A percentile compares a stretch with the other conserved stretches of the same genome.
Evolutionary conservation across 2,888 invertebrate species (phyloP).

Genomic region (Lithophane semibrunnea): DNA sequence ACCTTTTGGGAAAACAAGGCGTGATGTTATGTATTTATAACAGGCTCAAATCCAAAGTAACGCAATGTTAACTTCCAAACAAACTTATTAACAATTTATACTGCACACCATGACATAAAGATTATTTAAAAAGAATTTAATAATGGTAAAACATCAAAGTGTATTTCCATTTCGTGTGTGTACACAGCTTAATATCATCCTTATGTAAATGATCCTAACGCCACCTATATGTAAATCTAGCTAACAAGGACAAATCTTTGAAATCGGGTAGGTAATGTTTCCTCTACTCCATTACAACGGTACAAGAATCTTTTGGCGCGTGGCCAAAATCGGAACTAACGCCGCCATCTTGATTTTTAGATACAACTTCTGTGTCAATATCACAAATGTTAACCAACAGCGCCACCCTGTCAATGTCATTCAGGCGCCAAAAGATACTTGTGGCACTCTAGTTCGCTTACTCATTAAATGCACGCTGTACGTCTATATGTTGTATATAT

Average conservation of each 20-base stretch:
- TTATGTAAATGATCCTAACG: constrained; percentile 71
- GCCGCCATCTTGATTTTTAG: background rate
- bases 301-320: constrained; percentile 4
- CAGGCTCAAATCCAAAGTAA: background rate
- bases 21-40: background rate
- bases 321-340: background rate
- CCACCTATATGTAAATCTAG: constrained; percentile 75
- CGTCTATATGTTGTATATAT: constrained; percentile 54
- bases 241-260: constrained; percentile 81
- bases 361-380: background rate
- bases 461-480: constrained; percentile 60
- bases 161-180: constrained; percentile 51
- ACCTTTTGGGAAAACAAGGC: no score
- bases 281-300: constrained; percentile 55
- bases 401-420: background rate
- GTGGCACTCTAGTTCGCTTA: constrained; percentile 53
- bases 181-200: constrained; percentile 60
- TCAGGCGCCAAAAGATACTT: background rate
- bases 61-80: background rate
- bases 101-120: no score
- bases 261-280: constrained; percentile 78
- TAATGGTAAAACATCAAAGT: constrained; percentile 34
- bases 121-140: constrained; percentile 42
- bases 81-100: background rate
- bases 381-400: background rate